phyloP scores from a whole-genome alignment of 2,888 invertebrate genomes.

The Alviniconcha strummeri region DNA sequence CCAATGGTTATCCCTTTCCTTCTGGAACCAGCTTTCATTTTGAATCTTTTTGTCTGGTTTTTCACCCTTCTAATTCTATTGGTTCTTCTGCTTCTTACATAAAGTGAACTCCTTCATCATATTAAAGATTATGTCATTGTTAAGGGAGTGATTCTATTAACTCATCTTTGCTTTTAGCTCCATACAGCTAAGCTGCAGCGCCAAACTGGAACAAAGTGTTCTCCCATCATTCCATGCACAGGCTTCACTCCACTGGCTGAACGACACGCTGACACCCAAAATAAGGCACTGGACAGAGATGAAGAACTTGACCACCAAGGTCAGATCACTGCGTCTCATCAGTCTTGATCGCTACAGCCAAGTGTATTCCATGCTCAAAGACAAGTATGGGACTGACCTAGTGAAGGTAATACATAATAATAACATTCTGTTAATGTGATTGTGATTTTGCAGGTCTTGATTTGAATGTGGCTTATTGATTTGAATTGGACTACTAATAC shows the following conservation, averaged over 20 bases:
- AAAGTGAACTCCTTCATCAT: too few relatives aligned
- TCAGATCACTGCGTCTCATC: slow-evolving; percentile 81
- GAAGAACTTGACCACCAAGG: slow-evolving; percentile 56
- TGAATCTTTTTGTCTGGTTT: too few relatives aligned
- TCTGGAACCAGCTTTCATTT: too few relatives aligned
- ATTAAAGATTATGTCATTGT: too few relatives aligned
- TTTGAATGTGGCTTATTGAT: too few relatives aligned
- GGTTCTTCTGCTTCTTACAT: too few relatives aligned
- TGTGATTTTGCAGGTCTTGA: too few relatives aligned
- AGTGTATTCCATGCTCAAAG: slow-evolving; percentile 84
- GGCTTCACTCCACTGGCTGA: slow-evolving; percentile 61
- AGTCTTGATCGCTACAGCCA: slow-evolving; percentile 82
- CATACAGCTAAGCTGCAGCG: slow-evolving; percentile 1
- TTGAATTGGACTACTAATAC: background rate
- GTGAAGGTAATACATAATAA: slow-evolving; percentile 77
- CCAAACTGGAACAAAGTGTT: too few relatives aligned
- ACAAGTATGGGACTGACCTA: slow-evolving; percentile 85
- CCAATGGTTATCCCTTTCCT: too few relatives aligned
- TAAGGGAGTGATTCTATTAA: too few relatives aligned
- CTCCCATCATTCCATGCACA: slow-evolving; percentile 27
- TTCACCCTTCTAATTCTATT: too few relatives aligned
- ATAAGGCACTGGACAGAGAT: slow-evolving; percentile 65
- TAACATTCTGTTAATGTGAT: too few relatives aligned
- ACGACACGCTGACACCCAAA: slow-evolving; percentile 60
- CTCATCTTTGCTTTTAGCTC: background rate